Evolutionary conservation across 2,113 vertebrate genomes (phyloP), one percentile per base, ranked within the genome.

Genomic region (Oxyura jamaicensis): DNA sequence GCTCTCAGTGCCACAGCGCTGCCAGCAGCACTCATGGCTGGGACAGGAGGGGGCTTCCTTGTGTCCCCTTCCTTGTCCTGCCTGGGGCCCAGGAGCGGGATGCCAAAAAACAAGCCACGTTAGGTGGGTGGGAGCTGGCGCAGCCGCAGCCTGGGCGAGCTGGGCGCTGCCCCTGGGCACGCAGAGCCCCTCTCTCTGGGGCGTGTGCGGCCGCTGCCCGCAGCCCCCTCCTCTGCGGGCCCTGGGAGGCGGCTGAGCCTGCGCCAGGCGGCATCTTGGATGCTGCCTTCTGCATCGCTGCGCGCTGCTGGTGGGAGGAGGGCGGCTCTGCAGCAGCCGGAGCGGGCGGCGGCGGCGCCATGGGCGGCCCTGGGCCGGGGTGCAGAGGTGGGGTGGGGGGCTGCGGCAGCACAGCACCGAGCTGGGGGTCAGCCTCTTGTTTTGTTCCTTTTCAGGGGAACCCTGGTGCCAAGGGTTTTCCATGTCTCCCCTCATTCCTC

Each of bases 291-390:
- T 90, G 87, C 85, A 58, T 75, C 6, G 22, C 62, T 60, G 75
- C 75, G 52, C 41, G 67, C 75, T 6, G 25, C 56, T 3, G 73
- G 25, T 23, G 80, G 83, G 89, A 88, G 91, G 33, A 23, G 62
- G 83, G 83, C 6, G 50, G 76, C 62, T 83, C 60, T 83, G 79
- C 94, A 18, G 79, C 90, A 91, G 84, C 68, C 13, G 4, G 88
- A 25, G 69, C 9, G 2, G 14, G 11, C 46, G 46, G 41, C 6
- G 11, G 65, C 26, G 6, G 80, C 0, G 55, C 53, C n/a, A 6
- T 0, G 18, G 4, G 39, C 1, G 2, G 31, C 53, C 31, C 46
- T 1, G 35, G 25, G 17, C 44, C 3, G 28, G 48, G 28, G 0
- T 5, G 74, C 50, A 26, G 9, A 4, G 29, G 35, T 1, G 4